Base-by-base conservation (phyloP, 2,113 vertebrate genomes). In the Serilophus lunatus region DNA sequence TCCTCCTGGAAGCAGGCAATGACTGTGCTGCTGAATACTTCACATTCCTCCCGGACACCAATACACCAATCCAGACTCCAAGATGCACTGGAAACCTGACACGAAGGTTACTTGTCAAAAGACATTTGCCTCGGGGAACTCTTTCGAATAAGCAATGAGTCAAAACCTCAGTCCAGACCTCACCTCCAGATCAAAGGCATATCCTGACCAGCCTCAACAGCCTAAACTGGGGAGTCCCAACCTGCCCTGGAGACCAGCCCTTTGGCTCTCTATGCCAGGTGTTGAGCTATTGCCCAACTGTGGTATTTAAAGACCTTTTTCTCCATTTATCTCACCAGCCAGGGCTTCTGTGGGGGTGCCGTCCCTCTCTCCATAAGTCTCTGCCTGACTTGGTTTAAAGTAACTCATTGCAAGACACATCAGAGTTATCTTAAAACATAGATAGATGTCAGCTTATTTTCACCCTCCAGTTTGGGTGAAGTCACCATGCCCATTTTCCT, bases 1-100 rank as follows among this genome's bases (percentile, higher is more conserved):
- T 88, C 88, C 81, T 95, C 91, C 93, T 95, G 92, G 91, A 94
- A 95, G 60, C 42, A 31, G 10, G 84, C 69, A 87, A 66, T 17
- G 6, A 69, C 87, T 25, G 13, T 54, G n/a, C 75, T 83, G 82
- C 85, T 95, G 54, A 94, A 95, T 93, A 54, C 70, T 91, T 83
- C 75, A 88, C 50, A 90, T 94, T 92, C 92, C 60, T 90, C 64
- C 1, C 2, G 56, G n/a, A n/a, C n/a, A n/a, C n/a, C n/a, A n/a
- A n/a, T n/a, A 91, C 68, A 81, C 76, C 68, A 82, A 26, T 51
- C 35, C 60, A 71, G 47, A 24, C 63, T 88, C 2, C 1, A 61
- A 90, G 68, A 70, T 47, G 61, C 36, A 57, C 68, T 81, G 76
- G 60, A 88, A 76, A 86, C 60, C 64, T 82, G 75, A 74, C 79